These are phyloP conservation scores for Thymallus thymallus DNA, from an alignment of 2,113 vertebrate genomes.

Conservation along the genomic window DNA sequence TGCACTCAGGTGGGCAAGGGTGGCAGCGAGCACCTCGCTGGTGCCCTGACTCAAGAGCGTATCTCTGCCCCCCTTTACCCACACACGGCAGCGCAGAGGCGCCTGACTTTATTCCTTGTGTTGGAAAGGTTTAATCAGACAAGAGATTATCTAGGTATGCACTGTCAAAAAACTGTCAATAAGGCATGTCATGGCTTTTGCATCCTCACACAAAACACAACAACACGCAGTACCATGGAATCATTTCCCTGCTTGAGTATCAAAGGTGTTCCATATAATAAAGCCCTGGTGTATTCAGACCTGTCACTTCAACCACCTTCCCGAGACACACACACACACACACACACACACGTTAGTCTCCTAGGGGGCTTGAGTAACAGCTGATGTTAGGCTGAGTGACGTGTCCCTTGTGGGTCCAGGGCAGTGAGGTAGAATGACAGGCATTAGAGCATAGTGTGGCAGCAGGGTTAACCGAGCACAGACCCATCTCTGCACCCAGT, in stretches of 20 bases:
- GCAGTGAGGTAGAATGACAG: conserved; percentile 28
- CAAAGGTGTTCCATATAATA: no score
- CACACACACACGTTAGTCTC: conserved; percentile 19
- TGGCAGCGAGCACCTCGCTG: no score
- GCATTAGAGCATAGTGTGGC: conserved; percentile 33
- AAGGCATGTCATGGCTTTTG: conserved; percentile 14
- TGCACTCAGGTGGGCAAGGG: no score
- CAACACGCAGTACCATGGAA: not conserved
- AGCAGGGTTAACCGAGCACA: conserved; percentile 25
- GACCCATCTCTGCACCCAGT: conserved; percentile 30
- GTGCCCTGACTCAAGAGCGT: no score
- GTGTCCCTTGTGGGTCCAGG: conserved; percentile 30
- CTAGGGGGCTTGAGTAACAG: conserved; percentile 44
- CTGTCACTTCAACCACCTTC: no score
- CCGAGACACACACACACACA: not conserved
- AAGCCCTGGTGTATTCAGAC: no score
- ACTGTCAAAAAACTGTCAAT: conserved; percentile 21
- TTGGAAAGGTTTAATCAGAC: no score
- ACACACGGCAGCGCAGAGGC: no score
- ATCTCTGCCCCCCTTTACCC: no score
- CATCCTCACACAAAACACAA: conserved; percentile 8
- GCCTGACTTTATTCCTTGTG: no score
- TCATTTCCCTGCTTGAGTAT: no score
- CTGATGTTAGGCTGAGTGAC: conserved; percentile 44
- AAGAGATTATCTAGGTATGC: no score